phyloP scores from a whole-genome alignment of 2,888 invertebrate genomes.

The Cabera pusaria region DNA sequence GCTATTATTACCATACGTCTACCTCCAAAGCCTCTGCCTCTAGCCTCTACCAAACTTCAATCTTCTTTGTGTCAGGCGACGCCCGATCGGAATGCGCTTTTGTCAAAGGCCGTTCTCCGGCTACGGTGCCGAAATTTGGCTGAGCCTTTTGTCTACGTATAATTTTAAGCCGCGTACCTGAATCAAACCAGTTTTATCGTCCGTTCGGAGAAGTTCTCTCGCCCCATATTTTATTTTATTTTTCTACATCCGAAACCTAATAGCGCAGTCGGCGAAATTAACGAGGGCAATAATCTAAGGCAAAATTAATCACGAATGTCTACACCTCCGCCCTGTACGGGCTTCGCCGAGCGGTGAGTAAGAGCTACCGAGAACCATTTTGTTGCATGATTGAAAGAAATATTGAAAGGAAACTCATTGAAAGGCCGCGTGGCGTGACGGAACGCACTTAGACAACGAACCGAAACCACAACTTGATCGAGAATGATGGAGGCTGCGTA shows the following conservation, averaged over 20 bases:
- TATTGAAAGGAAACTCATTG: slow-evolving; percentile 49
- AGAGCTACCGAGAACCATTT: slow-evolving; percentile 46
- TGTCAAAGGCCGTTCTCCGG: slow-evolving; percentile 60
- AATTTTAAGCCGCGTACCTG: slow-evolving; percentile 77
- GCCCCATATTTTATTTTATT: slow-evolving; percentile 55
- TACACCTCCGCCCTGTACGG: slow-evolving; percentile 45
- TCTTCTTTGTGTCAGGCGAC: slow-evolving; percentile 44
- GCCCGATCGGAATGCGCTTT: slow-evolving; percentile 67
- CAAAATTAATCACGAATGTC: slow-evolving; percentile 37
- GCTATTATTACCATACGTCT: slow-evolving; percentile 31
- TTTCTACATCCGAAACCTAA: slow-evolving; percentile 44
- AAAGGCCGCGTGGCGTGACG: slow-evolving; percentile 50
- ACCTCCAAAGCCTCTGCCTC: neutral
- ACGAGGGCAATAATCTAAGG: slow-evolving; percentile 18
- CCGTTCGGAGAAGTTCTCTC: slow-evolving; percentile 59
- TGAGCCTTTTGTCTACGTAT: slow-evolving; percentile 68
- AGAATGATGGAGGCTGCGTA: slow-evolving; percentile 49
- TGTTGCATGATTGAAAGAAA: slow-evolving; percentile 43
- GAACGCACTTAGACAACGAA: slow-evolving; percentile 53
- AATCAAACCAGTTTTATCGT: slow-evolving; percentile 68
- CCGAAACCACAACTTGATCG: slow-evolving; percentile 53
- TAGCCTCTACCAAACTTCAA: slow-evolving; percentile 36
- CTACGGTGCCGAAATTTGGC: slow-evolving; percentile 62
- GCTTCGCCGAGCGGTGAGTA: slow-evolving; percentile 46
- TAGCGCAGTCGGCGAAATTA: slow-evolving; percentile 43